phyloP scores from a whole-genome alignment of 1,140 invertebrate genomes.

The Amyelois transitella region DNA sequence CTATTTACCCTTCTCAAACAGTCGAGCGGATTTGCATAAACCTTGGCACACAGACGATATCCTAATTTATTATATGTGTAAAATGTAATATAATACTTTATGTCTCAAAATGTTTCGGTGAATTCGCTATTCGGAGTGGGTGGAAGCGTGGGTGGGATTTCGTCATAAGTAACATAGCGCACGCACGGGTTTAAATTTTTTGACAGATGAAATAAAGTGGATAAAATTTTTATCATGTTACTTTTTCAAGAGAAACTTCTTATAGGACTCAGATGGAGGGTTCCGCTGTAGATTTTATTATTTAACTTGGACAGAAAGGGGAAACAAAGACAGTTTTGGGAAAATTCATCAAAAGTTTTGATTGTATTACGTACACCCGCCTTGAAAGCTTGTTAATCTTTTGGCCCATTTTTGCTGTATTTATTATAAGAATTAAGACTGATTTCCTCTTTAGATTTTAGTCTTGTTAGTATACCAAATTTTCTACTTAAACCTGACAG shows the following conservation, averaged over 20 bases:
- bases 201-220: slow-evolving; percentile 9
- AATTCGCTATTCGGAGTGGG: not conserved
- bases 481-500: not conserved
- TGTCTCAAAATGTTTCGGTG: no score
- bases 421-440: slow-evolving; percentile 9
- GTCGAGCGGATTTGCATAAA: no score
- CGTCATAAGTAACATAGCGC: not conserved
- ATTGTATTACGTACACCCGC: slow-evolving; percentile 55
- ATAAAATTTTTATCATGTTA: slow-evolving; percentile 25
- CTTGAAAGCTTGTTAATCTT: slow-evolving; percentile 55
- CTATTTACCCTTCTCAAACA: no score
- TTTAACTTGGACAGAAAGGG: slow-evolving; percentile 51
- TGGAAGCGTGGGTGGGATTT: not conserved
- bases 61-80: no score
- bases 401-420: slow-evolving; percentile 22
- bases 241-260: slow-evolving; percentile 23
- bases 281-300: slow-evolving; percentile 47
- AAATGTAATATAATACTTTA: no score
- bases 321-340: slow-evolving; percentile 57
- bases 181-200: not conserved
- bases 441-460: not conserved
- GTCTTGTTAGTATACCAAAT: not conserved
- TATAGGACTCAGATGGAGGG: slow-evolving; percentile 29
- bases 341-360: slow-evolving; percentile 70
- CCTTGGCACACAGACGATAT: no score